Conservation (phyloP, 2,113 vertebrate genomes). For the Engystomops pustulosus region DNA sequence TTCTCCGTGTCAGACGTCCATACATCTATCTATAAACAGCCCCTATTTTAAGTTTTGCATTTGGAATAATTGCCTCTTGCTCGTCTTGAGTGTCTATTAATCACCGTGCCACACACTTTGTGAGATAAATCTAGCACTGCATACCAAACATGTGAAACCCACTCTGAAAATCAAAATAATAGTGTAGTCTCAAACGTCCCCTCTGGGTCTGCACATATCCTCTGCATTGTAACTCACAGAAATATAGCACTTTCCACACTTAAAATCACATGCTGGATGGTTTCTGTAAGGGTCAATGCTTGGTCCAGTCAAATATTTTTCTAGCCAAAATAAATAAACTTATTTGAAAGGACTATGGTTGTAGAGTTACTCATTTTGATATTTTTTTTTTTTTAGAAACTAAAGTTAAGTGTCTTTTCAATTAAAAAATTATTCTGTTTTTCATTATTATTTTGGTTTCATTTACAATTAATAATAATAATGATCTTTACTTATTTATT, state of each 20-base stretch:
- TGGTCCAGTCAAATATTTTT: constrained; percentile 17
- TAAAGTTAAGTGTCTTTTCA: too few species aligned
- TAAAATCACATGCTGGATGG: constrained; percentile 30
- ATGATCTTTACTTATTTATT: too few species aligned
- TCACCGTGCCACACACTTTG: constrained; percentile 15
- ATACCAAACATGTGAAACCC: constrained; percentile 44
- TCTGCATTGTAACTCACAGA: constrained; percentile 28
- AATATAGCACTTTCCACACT: constrained; percentile 28
- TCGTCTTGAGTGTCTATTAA: constrained; percentile 20
- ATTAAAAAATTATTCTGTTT: too few species aligned
- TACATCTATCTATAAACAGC: constrained; percentile 37
- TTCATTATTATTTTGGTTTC: too few species aligned
- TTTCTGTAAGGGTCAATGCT: constrained; percentile 31
- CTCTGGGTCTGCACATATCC: constrained; percentile 32
- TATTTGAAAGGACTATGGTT: background rate
- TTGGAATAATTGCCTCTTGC: constrained; percentile 15
- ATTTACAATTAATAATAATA: too few species aligned
- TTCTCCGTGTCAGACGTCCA: background rate
- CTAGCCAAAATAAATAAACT: background rate
- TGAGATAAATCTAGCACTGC: constrained; percentile 6
- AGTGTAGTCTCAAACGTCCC: constrained; percentile 28
- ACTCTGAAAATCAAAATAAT: constrained; percentile 50
- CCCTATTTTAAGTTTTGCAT: constrained; percentile 16
- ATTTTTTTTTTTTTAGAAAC: too few species aligned
- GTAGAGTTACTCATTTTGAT: too few species aligned